Percentiles rank a stretch among this genome's conserved stretches.
Evolutionary conservation across 2,797 vertebrate genomes (phyloP).

Genomic region (Hemibagrus guttatus): DNA sequence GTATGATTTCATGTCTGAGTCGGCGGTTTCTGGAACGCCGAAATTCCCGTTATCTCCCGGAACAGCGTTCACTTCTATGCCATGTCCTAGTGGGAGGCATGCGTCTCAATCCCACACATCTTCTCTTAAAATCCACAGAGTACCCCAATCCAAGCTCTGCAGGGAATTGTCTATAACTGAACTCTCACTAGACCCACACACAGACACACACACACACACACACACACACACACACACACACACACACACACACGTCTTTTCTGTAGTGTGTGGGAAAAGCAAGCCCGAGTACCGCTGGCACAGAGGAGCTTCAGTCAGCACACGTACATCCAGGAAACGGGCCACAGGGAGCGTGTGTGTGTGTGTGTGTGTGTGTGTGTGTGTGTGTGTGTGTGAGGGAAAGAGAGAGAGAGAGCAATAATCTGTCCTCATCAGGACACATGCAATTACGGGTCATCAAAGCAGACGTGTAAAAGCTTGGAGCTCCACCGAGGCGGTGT

Average conservation of each 20-base stretch:
- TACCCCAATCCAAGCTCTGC: slow-evolving; percentile 38
- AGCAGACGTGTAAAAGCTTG: slow-evolving; percentile 37
- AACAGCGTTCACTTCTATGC: slow-evolving; percentile 46
- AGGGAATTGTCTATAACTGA: slow-evolving; percentile 37
- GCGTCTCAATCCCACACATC: slow-evolving; percentile 42
- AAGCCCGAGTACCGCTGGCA: neutral
- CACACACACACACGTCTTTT: neutral
- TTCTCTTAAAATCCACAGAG: slow-evolving; percentile 38
- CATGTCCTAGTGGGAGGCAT: slow-evolving; percentile 52
- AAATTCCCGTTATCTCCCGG: slow-evolving; percentile 54
- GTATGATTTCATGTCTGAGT: slow-evolving; percentile 3
- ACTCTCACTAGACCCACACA: slow-evolving; percentile 28
- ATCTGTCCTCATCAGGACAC: slow-evolving; percentile 46
- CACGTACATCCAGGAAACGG: slow-evolving; percentile 1
- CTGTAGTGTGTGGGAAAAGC: neutral
- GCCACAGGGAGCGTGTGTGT: neutral
- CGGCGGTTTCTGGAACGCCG: slow-evolving; percentile 32
- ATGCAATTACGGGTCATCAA: slow-evolving; percentile 46
- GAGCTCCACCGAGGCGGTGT: slow-evolving; percentile 20
- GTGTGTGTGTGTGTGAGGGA: neutral
- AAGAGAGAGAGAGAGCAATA: slow-evolving; percentile 17
- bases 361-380: neutral
- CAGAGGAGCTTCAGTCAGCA: slow-evolving; percentile 45
- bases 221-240: slow-evolving; percentile 3
- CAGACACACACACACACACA: slow-evolving; percentile 5